Conservation (phyloP, 2,113 vertebrate genomes). For the Gymnobelideus leadbeateri region DNA sequence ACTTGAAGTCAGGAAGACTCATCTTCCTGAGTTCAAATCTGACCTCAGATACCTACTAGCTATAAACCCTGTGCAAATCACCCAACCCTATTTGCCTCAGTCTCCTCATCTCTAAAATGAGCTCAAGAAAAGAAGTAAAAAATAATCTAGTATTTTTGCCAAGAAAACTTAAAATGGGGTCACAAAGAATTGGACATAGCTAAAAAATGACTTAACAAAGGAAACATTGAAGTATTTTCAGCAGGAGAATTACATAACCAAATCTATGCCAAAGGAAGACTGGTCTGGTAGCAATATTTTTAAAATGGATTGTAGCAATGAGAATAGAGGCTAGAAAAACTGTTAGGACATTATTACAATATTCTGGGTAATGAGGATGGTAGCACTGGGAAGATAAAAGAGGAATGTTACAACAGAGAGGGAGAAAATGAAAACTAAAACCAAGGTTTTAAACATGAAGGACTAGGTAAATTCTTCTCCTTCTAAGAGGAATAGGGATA, state of each 20-base stretch:
- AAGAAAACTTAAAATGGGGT: too few species aligned
- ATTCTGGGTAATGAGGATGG: neutral
- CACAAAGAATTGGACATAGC: too few species aligned
- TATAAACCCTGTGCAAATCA: too few species aligned
- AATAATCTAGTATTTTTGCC: too few species aligned
- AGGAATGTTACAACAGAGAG: neutral
- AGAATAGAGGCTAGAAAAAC: neutral
- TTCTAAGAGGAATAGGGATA: neutral
- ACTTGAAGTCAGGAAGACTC: too few species aligned
- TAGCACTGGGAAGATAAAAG: neutral
- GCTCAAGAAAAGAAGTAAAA: too few species aligned
- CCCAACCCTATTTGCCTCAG: too few species aligned
- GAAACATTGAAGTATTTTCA: neutral
- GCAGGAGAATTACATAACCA: neutral
- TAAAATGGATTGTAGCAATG: neutral
- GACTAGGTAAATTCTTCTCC: neutral
- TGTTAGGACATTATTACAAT: neutral
- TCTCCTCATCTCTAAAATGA: too few species aligned
- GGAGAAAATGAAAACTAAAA: neutral
- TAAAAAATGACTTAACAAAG: too few species aligned
- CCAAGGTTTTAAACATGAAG: neutral
- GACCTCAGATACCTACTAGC: too few species aligned
- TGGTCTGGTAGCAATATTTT: neutral
- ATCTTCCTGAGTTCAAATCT: too few species aligned
- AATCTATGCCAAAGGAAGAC: neutral